Evolutionary conservation across 2,888 invertebrate species (phyloP).

Genomic region (Griposia aprilina): DNA sequence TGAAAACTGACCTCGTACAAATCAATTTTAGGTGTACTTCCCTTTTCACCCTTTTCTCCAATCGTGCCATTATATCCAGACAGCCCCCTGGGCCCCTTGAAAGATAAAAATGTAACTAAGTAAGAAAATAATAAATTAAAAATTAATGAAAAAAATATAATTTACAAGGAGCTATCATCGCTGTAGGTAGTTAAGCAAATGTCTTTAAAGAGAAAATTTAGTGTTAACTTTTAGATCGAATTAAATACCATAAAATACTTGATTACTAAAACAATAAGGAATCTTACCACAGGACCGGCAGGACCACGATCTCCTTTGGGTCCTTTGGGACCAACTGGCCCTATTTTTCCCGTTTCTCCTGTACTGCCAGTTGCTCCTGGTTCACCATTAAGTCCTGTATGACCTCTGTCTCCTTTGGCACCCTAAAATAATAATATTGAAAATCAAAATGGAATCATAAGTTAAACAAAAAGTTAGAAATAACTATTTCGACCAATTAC

Average conservation of each 20-base stretch:
- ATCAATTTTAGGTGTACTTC: constrained; percentile 73
- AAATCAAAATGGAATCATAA: neutral
- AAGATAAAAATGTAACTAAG: neutral
- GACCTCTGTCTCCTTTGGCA: constrained; percentile 67
- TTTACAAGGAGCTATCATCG: neutral
- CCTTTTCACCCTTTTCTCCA: constrained; percentile 81
- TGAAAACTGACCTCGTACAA: constrained; percentile 72
- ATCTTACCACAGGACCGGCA: constrained; percentile 64
- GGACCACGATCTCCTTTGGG: constrained; percentile 69
- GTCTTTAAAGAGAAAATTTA: neutral
- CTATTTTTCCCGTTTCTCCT: constrained; percentile 41
- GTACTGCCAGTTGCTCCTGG: constrained; percentile 53
- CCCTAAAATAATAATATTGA: constrained; percentile 62
- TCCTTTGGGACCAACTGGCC: constrained; percentile 46
- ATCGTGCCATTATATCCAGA: constrained; percentile 70
- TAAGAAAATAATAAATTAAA: neutral
- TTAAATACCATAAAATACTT: neutral
- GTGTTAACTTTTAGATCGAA: neutral
- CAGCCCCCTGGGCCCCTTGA: constrained; percentile 68
- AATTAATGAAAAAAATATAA: neutral
- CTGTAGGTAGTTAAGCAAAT: neutral
- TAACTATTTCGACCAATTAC: neutral
- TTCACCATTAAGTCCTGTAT: constrained; percentile 48
- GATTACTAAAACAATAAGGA: neutral
- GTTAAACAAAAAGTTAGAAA: neutral